Base-by-base conservation (phyloP, 2,113 vertebrate species). In the Nothoprocta perdicaria region DNA sequence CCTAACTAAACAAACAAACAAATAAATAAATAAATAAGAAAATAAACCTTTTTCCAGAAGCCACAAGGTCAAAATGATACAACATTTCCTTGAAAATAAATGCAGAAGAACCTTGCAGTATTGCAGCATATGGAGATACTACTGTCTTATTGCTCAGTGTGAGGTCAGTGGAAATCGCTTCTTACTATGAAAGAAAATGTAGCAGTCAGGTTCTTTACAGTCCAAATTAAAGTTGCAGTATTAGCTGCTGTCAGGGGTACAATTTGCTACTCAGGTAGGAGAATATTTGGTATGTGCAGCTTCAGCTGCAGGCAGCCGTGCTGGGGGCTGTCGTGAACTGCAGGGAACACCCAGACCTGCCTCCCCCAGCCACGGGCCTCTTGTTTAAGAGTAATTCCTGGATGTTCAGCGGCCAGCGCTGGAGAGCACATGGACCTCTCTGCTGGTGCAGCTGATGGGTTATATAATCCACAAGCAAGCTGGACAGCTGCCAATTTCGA, bases 261-360 rank as follows among this genome's bases (percentile, higher is more conserved):
- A 7, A 72, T 75, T 81, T 57, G 7, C 57, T 18, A 1, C 18
- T 14, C 19, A 40, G 24, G 7, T 3, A 1, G 8, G 23, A 74
- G 12, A 31, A 24, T 60, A 57, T 6, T 3, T n/a, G 13, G 33
- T 18, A 35, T 0, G 0, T 18, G 5, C 41, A n/a, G 29, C 19
- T n/a, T 10, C 53, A 53, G 13, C 29, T n/a, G 41, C 77, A 78
- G 9, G 29, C 53, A 11, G 22, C 17, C 1, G 4, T 5, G 1
- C 0, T 22, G 23, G 62, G 61, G 16, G 24, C 7, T 27, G 33
- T n/a, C 24, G 53, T 16, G 0, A 29, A 19, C 14, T 5, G 35
- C 1, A 26, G 3, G 17, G 38, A 9, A 4, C 3, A 40, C 2
- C 1, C 1, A 5, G 40, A 72, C 33, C 58, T 53, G 86, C 65